phyloP scores from a whole-genome alignment of 2,888 invertebrate species.

The Lordiphosa fenestrarum region DNA sequence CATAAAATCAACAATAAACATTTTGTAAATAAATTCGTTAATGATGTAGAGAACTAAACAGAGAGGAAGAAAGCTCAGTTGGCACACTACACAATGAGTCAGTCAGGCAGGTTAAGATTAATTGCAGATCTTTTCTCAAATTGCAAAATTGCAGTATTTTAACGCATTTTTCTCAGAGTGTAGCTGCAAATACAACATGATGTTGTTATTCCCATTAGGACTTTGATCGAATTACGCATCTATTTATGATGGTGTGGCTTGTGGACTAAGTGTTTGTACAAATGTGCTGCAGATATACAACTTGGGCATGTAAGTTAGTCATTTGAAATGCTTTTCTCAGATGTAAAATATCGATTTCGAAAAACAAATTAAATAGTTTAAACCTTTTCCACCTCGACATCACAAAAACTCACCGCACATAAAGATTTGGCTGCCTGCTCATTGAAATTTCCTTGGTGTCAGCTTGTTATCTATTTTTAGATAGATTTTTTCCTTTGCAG shows the following conservation, averaged over 20 bases:
- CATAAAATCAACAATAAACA: conserved; percentile 42
- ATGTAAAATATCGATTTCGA: no score
- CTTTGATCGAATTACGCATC: conserved; percentile 50
- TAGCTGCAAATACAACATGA: no score
- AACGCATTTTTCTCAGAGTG: no score
- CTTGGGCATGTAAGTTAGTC: conserved; percentile 12
- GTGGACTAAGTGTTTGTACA: background rate
- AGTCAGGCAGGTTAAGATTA: background rate
- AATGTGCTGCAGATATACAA: background rate
- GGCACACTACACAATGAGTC: background rate
- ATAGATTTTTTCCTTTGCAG: no score
- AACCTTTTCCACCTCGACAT: no score
- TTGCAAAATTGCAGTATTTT: no score
- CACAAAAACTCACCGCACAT: no score
- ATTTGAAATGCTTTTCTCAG: background rate
- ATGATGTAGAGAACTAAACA: conserved; percentile 9
- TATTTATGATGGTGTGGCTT: background rate
- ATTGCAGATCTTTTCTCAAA: conserved; percentile 3
- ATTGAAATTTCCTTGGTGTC: background rate
- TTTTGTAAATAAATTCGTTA: conserved; percentile 41
- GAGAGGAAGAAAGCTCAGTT: conserved; percentile 9
- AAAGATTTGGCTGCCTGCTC: no score
- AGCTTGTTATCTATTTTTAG: background rate
- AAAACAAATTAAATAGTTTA: no score
- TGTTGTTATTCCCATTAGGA: conserved; percentile 3